Conservation (phyloP, 2,113 vertebrate species). For the Eudyptes chrysolophus region DNA sequence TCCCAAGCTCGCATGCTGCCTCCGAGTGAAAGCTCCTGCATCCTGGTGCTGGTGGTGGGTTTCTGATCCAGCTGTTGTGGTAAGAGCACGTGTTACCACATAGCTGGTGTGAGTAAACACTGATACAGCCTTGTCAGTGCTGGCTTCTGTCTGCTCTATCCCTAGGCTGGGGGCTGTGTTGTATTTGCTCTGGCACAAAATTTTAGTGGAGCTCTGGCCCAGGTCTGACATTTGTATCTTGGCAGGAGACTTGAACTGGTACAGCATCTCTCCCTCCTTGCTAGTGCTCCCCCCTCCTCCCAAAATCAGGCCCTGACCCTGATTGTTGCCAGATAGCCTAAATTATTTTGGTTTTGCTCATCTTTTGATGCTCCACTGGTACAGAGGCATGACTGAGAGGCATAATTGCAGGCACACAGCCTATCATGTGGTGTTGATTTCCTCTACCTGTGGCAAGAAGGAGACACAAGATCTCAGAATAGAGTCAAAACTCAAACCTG, state of each 20-base stretch:
- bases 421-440: fast-evolving
- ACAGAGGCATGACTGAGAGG: neutral
- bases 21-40: slow-evolving; percentile 10
- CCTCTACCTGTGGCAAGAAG: neutral
- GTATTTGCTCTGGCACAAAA: neutral
- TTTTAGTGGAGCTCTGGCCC: neutral
- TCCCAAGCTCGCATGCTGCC: slow-evolving; percentile 58
- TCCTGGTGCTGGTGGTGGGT: slow-evolving; percentile 66
- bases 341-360: neutral
- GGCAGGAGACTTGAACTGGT: neutral
- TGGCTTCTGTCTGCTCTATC: slow-evolving; percentile 84
- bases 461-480: neutral
- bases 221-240: neutral
- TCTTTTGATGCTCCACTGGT: neutral
- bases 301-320: neutral
- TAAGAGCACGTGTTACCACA: slow-evolving; percentile 58
- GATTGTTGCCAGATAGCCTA: neutral
- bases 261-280: neutral
- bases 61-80: slow-evolving; percentile 61
- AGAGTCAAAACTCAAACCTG: neutral
- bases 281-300: neutral
- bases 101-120: slow-evolving; percentile 78
- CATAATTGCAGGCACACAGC: neutral
- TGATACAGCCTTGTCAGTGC: slow-evolving; percentile 88
- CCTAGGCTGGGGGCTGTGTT: slow-evolving; percentile 12